Evolutionary conservation across 2,888 invertebrate species (phyloP).

Genomic region (Dasysyrphus albostriatus): DNA sequence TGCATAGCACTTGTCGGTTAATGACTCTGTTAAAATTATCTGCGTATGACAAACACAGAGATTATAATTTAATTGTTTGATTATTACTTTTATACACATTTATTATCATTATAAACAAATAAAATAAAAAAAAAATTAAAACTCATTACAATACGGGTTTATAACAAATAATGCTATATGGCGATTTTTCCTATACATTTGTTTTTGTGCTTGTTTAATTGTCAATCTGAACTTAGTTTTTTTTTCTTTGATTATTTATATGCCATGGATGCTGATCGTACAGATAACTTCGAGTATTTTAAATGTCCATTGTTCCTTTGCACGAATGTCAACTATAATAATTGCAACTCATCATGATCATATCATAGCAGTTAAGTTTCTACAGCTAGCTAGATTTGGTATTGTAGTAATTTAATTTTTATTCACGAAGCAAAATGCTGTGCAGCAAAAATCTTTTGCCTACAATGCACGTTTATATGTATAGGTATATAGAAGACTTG

Average conservation of each 20-base stretch:
- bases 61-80: slow-evolving; percentile 18
- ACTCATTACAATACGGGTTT: slow-evolving; percentile 1
- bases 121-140: background rate
- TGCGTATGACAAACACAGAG: slow-evolving; percentile 3
- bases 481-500: too few species aligned
- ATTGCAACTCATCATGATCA: slow-evolving; percentile 3
- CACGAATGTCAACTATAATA: slow-evolving; percentile 34
- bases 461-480: too few species aligned
- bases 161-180: background rate
- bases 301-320: background rate
- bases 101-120: background rate
- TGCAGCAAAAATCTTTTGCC: too few species aligned
- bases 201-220: background rate
- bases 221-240: background rate
- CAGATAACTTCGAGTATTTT: background rate
- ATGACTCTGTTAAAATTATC: slow-evolving; percentile 7
- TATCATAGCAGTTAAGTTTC: background rate
- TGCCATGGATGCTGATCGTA: slow-evolving; percentile 19
- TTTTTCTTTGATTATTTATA: background rate
- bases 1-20: slow-evolving; percentile 25
- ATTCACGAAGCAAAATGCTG: too few species aligned
- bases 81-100: background rate
- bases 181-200: background rate
- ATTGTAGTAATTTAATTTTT: background rate
- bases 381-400: background rate